Conservation (phyloP, 2,113 vertebrate species). For the Chamaea fasciata region DNA sequence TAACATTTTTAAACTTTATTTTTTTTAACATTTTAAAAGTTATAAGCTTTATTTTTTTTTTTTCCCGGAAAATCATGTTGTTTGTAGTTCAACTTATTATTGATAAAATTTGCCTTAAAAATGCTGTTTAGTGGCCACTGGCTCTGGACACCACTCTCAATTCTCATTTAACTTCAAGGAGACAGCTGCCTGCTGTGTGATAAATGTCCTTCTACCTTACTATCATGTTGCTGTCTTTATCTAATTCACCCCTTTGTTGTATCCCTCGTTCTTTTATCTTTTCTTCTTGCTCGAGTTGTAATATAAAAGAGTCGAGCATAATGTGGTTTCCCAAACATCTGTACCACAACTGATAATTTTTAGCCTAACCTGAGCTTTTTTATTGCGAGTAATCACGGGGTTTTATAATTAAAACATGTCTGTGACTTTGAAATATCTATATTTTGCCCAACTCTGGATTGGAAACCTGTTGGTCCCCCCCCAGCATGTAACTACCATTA, state of each 20-base stretch:
- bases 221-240: not conserved
- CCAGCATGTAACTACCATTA: not conserved
- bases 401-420: not conserved
- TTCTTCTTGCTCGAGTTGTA: not conserved
- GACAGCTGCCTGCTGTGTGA: not conserved
- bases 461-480: not conserved
- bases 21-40: not conserved
- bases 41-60: not conserved
- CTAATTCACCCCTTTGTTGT: not conserved
- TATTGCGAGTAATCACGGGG: not conserved
- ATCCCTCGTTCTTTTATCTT: not conserved
- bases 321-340: not conserved
- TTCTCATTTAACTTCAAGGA: not conserved
- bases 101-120: not conserved
- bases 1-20: fast-evolving
- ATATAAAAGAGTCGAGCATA: not conserved
- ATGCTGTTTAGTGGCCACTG: not conserved
- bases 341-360: not conserved
- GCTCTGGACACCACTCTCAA: not conserved
- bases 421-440: not conserved
- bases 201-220: not conserved
- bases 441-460: not conserved
- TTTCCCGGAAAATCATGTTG: not conserved
- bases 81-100: not conserved
- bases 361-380: not conserved